phyloP scores from a whole-genome alignment of 2,797 vertebrate species.

The Alauda arvensis region DNA sequence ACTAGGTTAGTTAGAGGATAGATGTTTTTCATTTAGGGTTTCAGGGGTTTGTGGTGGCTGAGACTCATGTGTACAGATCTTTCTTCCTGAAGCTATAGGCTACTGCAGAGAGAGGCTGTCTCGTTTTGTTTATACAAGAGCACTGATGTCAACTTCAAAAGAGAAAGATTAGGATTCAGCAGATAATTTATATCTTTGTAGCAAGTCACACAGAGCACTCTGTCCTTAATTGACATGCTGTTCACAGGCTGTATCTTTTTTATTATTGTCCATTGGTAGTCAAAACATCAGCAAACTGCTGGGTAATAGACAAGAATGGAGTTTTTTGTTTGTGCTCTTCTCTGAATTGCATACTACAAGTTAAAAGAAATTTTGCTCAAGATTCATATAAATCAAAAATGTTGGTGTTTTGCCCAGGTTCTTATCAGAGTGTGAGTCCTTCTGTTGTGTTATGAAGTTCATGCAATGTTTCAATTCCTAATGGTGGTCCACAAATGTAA shows the following conservation, averaged over 20 bases:
- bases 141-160: constrained; percentile 20
- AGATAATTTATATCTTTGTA: constrained; percentile 17
- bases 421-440: background rate
- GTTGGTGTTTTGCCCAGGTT: background rate
- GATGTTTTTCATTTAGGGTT: background rate
- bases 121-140: background rate
- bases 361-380: background rate
- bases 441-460: background rate
- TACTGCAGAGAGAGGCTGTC: background rate
- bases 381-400: background rate
- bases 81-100: background rate
- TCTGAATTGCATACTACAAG: background rate
- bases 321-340: background rate
- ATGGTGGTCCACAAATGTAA: background rate
- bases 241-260: background rate
- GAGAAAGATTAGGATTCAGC: constrained; percentile 17
- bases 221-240: constrained; percentile 21
- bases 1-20: background rate
- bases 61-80: background rate
- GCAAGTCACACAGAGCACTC: background rate
- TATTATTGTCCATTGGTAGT: background rate
- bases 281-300: background rate
- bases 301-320: background rate
- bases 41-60: background rate
- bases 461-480: background rate